Percentiles rank a stretch among this genome's conserved stretches.
These are phyloP conservation scores for Ectobius pallidus DNA, from an alignment of 2,888 invertebrate genomes.

Conservation along the genomic window DNA sequence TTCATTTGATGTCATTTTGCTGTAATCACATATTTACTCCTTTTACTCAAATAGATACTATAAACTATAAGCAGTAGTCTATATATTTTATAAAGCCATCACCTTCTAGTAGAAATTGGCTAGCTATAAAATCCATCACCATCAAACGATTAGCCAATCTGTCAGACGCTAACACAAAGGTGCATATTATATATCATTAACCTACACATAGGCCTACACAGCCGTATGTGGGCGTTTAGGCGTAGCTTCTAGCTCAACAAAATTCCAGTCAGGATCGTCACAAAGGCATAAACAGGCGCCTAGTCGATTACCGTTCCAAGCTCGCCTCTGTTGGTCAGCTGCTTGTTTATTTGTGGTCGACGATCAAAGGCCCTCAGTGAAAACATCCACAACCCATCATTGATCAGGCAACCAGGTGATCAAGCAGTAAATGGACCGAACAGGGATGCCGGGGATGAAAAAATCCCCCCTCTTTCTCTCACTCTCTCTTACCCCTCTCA, in stretches of 20 bases:
- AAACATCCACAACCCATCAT: constrained; percentile 15
- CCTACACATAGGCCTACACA: too few species aligned
- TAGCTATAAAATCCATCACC: too few species aligned
- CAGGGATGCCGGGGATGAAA: background rate
- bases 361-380: background rate
- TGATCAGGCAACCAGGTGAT: constrained; percentile 8
- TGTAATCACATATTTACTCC: too few species aligned
- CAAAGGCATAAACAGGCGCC: constrained; percentile 19
- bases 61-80: too few species aligned
- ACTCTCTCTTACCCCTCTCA: background rate
- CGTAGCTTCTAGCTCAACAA: background rate
- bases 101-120: too few species aligned
- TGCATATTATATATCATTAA: too few species aligned
- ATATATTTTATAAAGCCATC: too few species aligned
- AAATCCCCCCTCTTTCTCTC: background rate
- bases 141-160: too few species aligned
- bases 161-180: too few species aligned
- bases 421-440: constrained; percentile 13
- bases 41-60: too few species aligned
- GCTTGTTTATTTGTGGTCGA: constrained; percentile 9
- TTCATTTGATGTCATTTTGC: too few species aligned
- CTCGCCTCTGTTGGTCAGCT: background rate
- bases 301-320: background rate
- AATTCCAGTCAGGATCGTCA: constrained; percentile 16
- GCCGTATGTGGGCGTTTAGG: background rate